These are phyloP conservation scores for Mastigias papua DNA, from an alignment of 30 jellyfish, hydroid and myxozoan genomes.

Conservation along the genomic window DNA sequence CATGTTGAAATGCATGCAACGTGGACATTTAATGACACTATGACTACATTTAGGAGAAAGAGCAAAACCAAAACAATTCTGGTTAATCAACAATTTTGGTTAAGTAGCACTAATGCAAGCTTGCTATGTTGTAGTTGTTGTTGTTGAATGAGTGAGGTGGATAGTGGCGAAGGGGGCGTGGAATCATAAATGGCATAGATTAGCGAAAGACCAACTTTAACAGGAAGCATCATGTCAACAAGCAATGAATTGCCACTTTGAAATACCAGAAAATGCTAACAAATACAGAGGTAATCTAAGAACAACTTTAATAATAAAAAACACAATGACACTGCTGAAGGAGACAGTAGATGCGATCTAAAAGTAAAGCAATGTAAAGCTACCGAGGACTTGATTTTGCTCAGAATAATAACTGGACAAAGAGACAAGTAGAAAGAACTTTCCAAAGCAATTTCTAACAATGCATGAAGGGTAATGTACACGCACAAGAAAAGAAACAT, in stretches of 20 bases:
- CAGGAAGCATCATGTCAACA: conserved; percentile 2
- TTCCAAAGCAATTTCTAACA: conserved; percentile 30
- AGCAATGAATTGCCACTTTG: conserved; percentile 10
- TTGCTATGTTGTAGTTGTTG: too few species aligned
- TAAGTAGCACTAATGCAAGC: too few species aligned
- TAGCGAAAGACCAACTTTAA: too few species aligned
- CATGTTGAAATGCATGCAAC: too few species aligned
- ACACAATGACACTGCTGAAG: conserved; percentile 8
- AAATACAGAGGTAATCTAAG: background rate
- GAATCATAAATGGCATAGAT: too few species aligned
- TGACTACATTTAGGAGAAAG: too few species aligned
- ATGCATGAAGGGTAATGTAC: conserved; percentile 10
- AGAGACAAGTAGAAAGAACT: conserved; percentile 45
- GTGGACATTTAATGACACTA: too few species aligned
- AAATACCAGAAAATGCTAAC: background rate
- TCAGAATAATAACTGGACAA: conserved; percentile 41
- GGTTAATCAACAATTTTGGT: too few species aligned
- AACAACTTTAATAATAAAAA: background rate
- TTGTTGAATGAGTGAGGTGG: too few species aligned
- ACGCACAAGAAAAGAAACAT: too few species aligned
- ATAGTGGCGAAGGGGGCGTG: too few species aligned
- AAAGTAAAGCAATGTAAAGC: conserved; percentile 22
- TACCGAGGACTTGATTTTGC: conserved; percentile 7
- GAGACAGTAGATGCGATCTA: conserved; percentile 5
- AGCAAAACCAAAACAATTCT: too few species aligned